These are phyloP conservation scores for Calycopis cecrops DNA, from an alignment of 1,140 invertebrate species.

Conservation along the genomic window DNA sequence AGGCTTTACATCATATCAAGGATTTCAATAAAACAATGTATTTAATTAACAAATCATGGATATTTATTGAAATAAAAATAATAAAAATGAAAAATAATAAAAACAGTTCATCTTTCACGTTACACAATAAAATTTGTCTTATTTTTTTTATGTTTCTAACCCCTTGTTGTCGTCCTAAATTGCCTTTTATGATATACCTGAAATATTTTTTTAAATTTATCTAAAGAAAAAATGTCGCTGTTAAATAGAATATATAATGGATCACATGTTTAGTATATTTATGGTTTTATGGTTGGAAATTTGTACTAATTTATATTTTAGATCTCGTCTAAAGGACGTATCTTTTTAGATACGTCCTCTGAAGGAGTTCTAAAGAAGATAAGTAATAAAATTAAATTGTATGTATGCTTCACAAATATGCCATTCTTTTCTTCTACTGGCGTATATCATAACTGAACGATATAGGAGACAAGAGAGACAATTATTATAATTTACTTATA, in stretches of 20 bases:
- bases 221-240: background rate
- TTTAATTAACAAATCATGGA: constrained; percentile 71
- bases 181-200: constrained; percentile 14
- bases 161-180: constrained; percentile 43
- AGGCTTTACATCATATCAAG: background rate
- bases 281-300: background rate
- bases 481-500: constrained; percentile 69
- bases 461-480: constrained; percentile 59
- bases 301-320: constrained; percentile 23
- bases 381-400: background rate
- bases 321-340: constrained; percentile 40
- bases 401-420: too few species aligned
- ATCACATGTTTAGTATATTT: background rate
- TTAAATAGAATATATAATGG: background rate
- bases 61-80: constrained; percentile 75
- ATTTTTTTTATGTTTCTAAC: constrained; percentile 60
- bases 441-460: constrained; percentile 33
- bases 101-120: constrained; percentile 72
- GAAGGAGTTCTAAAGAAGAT: constrained; percentile 52
- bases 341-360: constrained; percentile 31
- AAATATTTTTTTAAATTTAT: background rate
- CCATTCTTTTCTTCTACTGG: too few species aligned
- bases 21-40: constrained; percentile 50
- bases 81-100: constrained; percentile 75
- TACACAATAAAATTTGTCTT: constrained; percentile 74